phyloP scores from a whole-genome alignment of 2,113 vertebrate genomes.

The Heteronetta atricapilla region DNA sequence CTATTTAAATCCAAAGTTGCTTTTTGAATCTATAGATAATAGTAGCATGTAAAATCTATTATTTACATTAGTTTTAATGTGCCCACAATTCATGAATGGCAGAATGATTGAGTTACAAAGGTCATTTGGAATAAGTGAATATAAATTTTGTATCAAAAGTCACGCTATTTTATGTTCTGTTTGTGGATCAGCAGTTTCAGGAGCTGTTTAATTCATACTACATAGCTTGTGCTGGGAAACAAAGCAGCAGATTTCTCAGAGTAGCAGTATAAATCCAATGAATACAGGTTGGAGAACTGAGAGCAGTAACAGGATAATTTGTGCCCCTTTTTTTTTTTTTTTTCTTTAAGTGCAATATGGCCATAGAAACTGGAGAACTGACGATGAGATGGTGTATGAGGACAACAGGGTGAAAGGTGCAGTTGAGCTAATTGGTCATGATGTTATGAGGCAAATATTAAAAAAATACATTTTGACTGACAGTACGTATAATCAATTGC shows the following conservation, averaged over 20 bases:
- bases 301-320: neutral
- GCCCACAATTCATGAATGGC: neutral
- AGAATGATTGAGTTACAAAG: neutral
- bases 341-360: neutral
- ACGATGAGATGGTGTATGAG: neutral
- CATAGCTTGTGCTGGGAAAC: neutral
- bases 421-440: neutral
- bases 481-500: neutral
- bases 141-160: neutral
- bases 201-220: neutral
- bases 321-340: too few species aligned
- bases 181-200: neutral
- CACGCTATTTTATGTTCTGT: neutral
- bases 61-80: neutral
- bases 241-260: neutral
- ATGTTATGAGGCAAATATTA: neutral
- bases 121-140: neutral
- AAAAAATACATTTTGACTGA: neutral
- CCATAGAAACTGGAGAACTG: neutral
- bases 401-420: accelerated
- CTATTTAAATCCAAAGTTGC: neutral
- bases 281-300: neutral
- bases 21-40: neutral
- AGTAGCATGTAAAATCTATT: neutral
- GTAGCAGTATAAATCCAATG: neutral